phyloP scores from a whole-genome alignment of 2,888 invertebrate species.

The Epistrophe eligans region DNA sequence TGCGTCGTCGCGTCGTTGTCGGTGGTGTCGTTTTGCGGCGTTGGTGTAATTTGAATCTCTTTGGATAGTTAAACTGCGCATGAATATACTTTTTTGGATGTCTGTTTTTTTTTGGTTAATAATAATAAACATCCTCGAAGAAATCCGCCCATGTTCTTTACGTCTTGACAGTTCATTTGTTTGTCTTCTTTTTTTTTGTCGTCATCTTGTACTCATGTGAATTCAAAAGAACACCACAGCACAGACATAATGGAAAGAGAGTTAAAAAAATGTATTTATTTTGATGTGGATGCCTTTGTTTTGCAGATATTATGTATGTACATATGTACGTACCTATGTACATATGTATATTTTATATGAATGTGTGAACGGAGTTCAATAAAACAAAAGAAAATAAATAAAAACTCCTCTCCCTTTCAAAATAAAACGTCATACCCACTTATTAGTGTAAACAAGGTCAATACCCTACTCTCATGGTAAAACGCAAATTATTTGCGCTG shows the following conservation, averaged over 20 bases:
- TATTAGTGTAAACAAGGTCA: constrained; percentile 66
- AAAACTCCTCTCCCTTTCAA: constrained; percentile 64
- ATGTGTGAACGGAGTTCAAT: constrained; percentile 14
- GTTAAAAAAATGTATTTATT: constrained; percentile 29
- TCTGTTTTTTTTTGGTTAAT: constrained; percentile 21
- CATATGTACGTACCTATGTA: not conserved
- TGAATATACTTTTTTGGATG: constrained; percentile 29
- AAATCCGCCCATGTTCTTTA: constrained; percentile 61
- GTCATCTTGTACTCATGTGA: constrained; percentile 21
- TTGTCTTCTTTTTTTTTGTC: constrained; percentile 25
- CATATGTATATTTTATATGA: not conserved
- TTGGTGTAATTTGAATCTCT: constrained; percentile 67
- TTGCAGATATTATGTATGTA: not conserved
- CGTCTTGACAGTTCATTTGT: constrained; percentile 50
- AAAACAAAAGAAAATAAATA: constrained; percentile 19
- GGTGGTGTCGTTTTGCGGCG: not conserved
- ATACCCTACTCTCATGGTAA: constrained; percentile 57
- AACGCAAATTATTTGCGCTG: constrained; percentile 33
- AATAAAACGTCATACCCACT: constrained; percentile 48
- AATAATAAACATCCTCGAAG: constrained; percentile 31
- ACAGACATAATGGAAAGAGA: constrained; percentile 37
- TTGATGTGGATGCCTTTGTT: constrained; percentile 30
- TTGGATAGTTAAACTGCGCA: constrained; percentile 58
- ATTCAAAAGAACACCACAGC: constrained; percentile 34
- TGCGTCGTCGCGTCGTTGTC: too few species aligned